Conservation (phyloP, 2,888 invertebrate species). For the Oscheius sp. region DNA sequence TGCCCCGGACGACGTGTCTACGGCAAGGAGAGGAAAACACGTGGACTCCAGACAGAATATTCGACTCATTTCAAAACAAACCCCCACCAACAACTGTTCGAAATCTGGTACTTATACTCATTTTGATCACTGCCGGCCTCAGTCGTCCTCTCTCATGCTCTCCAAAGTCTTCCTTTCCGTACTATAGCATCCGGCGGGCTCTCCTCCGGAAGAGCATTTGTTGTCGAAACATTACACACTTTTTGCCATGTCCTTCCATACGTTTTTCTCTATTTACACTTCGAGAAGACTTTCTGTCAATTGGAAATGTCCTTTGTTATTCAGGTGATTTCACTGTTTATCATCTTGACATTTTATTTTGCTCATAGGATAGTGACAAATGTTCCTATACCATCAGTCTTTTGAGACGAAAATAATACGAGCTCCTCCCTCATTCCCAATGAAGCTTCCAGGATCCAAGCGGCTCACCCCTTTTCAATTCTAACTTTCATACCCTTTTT, state of each 20-base stretch:
- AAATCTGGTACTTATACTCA: no score
- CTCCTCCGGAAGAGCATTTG: constrained; percentile 25
- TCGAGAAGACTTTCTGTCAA: neutral
- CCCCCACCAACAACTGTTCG: no score
- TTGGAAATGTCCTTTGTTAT: neutral
- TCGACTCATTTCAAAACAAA: no score
- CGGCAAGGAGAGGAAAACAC: no score
- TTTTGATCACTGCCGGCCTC: no score
- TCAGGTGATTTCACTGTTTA: neutral
- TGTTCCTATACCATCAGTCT: neutral
- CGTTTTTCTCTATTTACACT: constrained; percentile 1
- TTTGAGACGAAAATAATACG: neutral
- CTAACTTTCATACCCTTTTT: no score
- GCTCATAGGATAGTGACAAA: constrained; percentile 12
- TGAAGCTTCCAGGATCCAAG: no score
- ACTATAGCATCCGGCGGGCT: constrained; percentile 3
- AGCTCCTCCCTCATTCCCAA: no score
- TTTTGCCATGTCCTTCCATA: constrained; percentile 24
- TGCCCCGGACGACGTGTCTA: no score
- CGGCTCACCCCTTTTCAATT: no score
- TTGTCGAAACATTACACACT: constrained; percentile 33
- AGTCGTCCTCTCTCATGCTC: neutral
- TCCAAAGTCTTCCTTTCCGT: neutral
- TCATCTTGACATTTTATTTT: neutral
- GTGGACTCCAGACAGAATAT: no score